Base-by-base conservation (phyloP, 2,888 invertebrate species). In the Dicyrtoma fusca region DNA sequence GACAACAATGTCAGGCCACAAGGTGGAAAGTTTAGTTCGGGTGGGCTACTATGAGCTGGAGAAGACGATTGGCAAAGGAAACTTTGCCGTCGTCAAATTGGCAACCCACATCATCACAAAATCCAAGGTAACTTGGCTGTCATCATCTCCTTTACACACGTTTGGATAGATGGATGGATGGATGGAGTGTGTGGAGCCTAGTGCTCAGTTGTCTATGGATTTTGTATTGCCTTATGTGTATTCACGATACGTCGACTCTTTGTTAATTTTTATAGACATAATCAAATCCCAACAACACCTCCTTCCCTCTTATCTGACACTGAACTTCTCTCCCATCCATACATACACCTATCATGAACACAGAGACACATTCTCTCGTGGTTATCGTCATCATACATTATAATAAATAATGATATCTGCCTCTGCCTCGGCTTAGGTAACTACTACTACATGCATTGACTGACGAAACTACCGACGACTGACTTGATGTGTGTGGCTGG, bases 51-150 rank as follows among this genome's bases (percentile, higher is more conserved):
- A 98, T 86, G 94, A 97, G 86, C 89, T 98, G 85, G 95, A 96
- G 85, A 91, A 92, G 86, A 97, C 97, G 65, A 97, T 98, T 83
- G 98, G 98, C 82, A 97, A 96, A 84, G 99, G 99, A 81, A 99
- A 98, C 87, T 99, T 99, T 86, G 98, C 99, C 81, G 92, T 97
- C 81, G 99, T 99, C 82, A 97, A 97, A 88, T 88, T 97, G 84
- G 99, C 97, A 83, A 95, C 96, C 84, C 98, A 99, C 87, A 91
- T 94, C 86, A 93, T 97, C 84, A 98, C 98, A 82, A 95, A 96
- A 88, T 94, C 94, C 81, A 97, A 98, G 95, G 98, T 98, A 89
- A 68, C 42, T 44, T 19, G 19, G 17, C 53, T 65, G 13, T 49
- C 19, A 49, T 49, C 49, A 49, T 49, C 49, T 6, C 11, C n/a